phyloP scores from a whole-genome alignment of 2,797 vertebrate species.

The Parauchenoglanis punctatus region DNA sequence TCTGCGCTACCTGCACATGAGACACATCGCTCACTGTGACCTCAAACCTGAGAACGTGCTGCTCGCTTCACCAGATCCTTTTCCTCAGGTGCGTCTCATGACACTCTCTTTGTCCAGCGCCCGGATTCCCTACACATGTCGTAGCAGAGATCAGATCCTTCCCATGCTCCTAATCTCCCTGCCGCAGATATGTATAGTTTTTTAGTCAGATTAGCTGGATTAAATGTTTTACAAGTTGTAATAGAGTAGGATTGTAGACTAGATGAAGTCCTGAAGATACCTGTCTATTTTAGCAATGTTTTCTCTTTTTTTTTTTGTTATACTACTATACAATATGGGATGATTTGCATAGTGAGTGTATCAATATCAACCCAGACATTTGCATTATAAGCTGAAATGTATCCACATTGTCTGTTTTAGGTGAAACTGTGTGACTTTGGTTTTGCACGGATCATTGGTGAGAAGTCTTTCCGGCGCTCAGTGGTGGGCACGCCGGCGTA shows the following conservation, averaged over 20 bases:
- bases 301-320: neutral
- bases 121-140: neutral
- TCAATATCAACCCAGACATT: neutral
- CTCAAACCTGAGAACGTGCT: conserved; percentile 81
- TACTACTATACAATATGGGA: neutral
- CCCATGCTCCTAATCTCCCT: neutral
- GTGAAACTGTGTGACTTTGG: conserved; percentile 82
- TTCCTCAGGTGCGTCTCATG: conserved; percentile 71
- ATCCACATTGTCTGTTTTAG: conserved; percentile 48
- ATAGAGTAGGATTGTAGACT: neutral
- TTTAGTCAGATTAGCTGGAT: neutral
- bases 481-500: conserved; percentile 81
- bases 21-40: conserved; percentile 78
- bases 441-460: conserved; percentile 80
- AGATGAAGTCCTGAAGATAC: neutral
- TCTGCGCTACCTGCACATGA: conserved; percentile 77
- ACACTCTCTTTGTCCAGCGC: neutral
- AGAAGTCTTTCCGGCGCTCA: conserved; percentile 79
- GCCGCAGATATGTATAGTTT: neutral
- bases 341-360: neutral
- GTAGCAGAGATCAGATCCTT: neutral
- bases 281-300: neutral
- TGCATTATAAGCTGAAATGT: neutral
- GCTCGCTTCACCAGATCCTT: conserved; percentile 71
- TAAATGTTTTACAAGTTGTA: neutral